Evolutionary conservation across 1,140 invertebrate species (phyloP), one percentile per base, ranked within the genome.

Genomic region (Mamestra configurata): DNA sequence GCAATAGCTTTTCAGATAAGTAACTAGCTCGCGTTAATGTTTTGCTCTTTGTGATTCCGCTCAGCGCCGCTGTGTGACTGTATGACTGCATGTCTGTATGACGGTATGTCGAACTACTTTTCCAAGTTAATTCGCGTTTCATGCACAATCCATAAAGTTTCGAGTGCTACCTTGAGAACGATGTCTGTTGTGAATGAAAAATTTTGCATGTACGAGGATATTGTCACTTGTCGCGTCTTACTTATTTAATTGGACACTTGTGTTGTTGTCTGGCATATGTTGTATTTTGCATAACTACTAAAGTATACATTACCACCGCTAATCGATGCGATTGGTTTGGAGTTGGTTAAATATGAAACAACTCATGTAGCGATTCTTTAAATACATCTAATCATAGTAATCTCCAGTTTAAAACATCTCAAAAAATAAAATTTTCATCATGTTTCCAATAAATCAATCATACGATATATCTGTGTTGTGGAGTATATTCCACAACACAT

Each of bases 1-100:
- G 86, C 88, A 81, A 90, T 90, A 86, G 90, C 89, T 90, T 90
- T 90, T 89, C 84, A 91, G 88, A 93, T 90, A 92, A 92, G 90
- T 91, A 89, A 89, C 85, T 91, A 89, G 87, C 85, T 91, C 86
- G 90, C 88, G 89, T 90, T 93, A 92, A 92, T 92, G 89, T 91
- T 91, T 88, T 82, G 86, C 89, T 89, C 91, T 90, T 90, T 92
- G 90, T 92, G 90, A 91, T 88, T 88, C 86, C 49, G 61, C 89
- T 89, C 81, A 75, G 82, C 79, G 79, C 68, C 76, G 84, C 81
- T 84, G 76, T 80, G 66, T 71, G 70, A 71, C 81, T 87, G 82
- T 90, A n/a, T 31, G 27, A 31, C 27, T 31, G 27, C 5, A 31
- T 5, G 2, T 31, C 1, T 31, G 27, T 31, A 82, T 90, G 87